These are phyloP conservation scores for Microcaecilia unicolor DNA, from an alignment of 2,797 vertebrate species.

Conservation along the genomic window DNA sequence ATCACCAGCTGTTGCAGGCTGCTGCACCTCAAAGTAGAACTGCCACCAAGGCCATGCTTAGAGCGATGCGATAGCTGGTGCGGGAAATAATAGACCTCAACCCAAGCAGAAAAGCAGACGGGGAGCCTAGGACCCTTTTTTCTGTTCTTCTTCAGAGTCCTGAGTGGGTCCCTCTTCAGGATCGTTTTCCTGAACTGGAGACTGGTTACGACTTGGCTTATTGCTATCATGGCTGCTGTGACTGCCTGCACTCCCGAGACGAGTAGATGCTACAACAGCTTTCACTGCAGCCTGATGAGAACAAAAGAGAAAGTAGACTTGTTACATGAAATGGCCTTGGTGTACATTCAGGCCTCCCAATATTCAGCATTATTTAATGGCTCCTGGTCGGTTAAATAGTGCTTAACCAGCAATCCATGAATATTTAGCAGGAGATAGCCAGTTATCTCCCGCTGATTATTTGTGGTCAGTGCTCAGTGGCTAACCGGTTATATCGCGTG, in stretches of 20 bases:
- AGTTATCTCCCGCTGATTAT: too few species aligned
- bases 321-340: too few species aligned
- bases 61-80: conserved; percentile 33
- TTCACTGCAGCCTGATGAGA: conserved; percentile 68
- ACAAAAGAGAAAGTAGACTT: too few species aligned
- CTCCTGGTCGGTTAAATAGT: too few species aligned
- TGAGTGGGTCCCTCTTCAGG: conserved; percentile 14
- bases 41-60: conserved; percentile 45
- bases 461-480: too few species aligned
- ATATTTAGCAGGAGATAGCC: too few species aligned
- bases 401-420: too few species aligned
- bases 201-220: conserved; percentile 37
- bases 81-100: conserved; percentile 23
- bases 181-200: conserved; percentile 21
- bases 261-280: conserved; percentile 75
- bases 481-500: too few species aligned
- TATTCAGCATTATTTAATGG: too few species aligned
- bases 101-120: not conserved
- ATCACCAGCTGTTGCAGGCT: conserved; percentile 37
- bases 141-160: conserved; percentile 13
- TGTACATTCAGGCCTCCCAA: too few species aligned
- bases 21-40: conserved; percentile 44
- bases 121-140: conserved; percentile 34
- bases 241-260: conserved; percentile 62
- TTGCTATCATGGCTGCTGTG: conserved; percentile 51